Base-by-base conservation (phyloP, 2,797 vertebrate species). In the Lates japonicus region DNA sequence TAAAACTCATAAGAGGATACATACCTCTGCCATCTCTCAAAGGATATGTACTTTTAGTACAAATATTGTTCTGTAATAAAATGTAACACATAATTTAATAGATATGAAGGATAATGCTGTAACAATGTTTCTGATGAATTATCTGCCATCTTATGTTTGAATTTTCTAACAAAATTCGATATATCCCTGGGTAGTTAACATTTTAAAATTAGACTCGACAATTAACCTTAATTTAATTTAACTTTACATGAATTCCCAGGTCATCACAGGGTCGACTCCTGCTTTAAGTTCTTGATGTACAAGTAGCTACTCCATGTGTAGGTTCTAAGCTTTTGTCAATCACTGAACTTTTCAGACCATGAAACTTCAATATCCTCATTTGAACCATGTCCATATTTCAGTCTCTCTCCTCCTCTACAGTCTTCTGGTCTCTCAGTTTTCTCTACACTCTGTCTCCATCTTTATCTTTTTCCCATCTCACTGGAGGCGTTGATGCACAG, bases 341-440 rank as follows among this genome's bases (percentile, higher is more conserved):
- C 64, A 70, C 55, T 67, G 59, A 84, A 70, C 46, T 55, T 78
- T 54, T 67, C 70, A 85, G 62, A 39, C 25, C 39, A 80, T 14
- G 51, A 70, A 74, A 57, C 52, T 70, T 78, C 58, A 75, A 78
- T 69, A 74, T 76, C 64, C 41, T 82, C 54, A 70, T 80, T 66
- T 67, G 64, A 82, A 52, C 29, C n/a, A 52, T 41, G 20, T 33
- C 63, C 52, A 42, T 37, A n/a, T 74, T 42, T 74, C 52, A 37
- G 44, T 35, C 35, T 29, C 65, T 70, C 17, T 60, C 55, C 35
- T 59, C 35, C 17, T 31, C 52, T 57, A n/a, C n/a, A n/a, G n/a
- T n/a, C n/a, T 62, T 63, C 17, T 54, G 39, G 22, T 52, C 62
- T 61, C 20, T 78, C 41, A 70, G 77, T 77, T 71, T 49, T 64